Percentiles rank a stretch among this genome's conserved stretches.
Conservation (phyloP, 2,113 vertebrate species). For the Arothron firmamentum region DNA sequence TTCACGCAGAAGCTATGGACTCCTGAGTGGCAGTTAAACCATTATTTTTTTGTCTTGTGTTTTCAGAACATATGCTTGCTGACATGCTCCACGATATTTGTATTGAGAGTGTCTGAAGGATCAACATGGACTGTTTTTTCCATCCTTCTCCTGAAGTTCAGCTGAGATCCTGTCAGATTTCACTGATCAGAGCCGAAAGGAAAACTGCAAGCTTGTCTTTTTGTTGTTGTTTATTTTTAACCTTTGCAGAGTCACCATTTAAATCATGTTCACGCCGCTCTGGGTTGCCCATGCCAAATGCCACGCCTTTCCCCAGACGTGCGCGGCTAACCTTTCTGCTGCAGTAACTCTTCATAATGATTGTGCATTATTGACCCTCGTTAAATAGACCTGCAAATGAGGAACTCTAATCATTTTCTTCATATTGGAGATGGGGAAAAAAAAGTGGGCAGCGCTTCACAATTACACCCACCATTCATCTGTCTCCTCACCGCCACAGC, state of each 20-base stretch:
- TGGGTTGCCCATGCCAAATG: constrained; percentile 54
- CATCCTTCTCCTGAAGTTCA: constrained; percentile 16
- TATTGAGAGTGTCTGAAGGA: constrained; percentile 30
- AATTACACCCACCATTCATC: not conserved
- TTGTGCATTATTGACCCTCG: constrained; percentile 68
- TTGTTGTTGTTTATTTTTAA: constrained; percentile 30
- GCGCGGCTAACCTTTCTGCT: constrained; percentile 58
- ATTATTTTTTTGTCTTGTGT: constrained; percentile 34
- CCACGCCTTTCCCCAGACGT: constrained; percentile 43
- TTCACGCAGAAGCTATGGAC: too few species aligned
- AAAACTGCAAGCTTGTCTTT: constrained; percentile 4
- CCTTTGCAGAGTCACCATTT: constrained; percentile 46
- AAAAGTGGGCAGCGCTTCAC: not conserved
- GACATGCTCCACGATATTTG: constrained; percentile 35
- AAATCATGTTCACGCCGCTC: constrained; percentile 55
- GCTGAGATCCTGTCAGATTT: constrained; percentile 20
- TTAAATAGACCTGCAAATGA: constrained; percentile 59
- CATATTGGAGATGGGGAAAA: not conserved
- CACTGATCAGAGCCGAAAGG: constrained; percentile 1
- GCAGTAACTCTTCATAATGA: constrained; percentile 60
- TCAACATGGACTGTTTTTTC: constrained; percentile 34
- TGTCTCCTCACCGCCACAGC: not conserved
- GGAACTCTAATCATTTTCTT: constrained; percentile 29
- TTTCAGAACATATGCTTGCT: constrained; percentile 30
- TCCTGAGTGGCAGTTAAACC: constrained; percentile 1